Evolutionary conservation across 2,113 vertebrate genomes (phyloP), one percentile per base, ranked within the genome.

Genomic region (Calcarius ornatus): DNA sequence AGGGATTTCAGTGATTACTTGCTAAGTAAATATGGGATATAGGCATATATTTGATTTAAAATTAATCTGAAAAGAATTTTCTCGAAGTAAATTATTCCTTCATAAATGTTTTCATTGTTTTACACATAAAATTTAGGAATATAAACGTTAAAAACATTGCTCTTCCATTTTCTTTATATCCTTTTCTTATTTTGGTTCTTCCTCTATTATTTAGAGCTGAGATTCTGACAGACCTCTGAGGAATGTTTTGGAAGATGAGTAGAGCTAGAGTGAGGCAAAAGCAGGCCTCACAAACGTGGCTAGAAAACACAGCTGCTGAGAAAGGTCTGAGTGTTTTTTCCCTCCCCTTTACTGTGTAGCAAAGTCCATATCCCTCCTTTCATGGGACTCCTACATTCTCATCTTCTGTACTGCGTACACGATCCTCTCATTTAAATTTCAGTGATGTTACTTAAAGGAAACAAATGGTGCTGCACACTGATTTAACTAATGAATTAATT

Each of bases 401-500:
- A 22, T 50, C 35, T 72, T 73, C 60, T 64, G 95, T 75, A 72
- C 31, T 93, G 70, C 95, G 97, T 93, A 93, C 4, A 53, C 22
- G 35, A 83, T 66, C 72, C 42, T 90, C 81, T 97, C 78, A 96
- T 96, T 96, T 97, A 96, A 87, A 97, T 93, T 97, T 97, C 92
- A 94, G 69, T 66, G 88, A 78, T 81, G 91, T 75, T 94, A 76
- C 92, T 96, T 86, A 87, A 94, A 92, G 68, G 68, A 96, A 97
- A 94, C 78, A 95, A 97, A 94, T 89, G 37, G 43, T 69, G 12
- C 90, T 94, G 61, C 93, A 38, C 42, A 79, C 92, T 95, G 94
- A 97, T 97, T 97, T 95, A 97, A 93, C 86, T 94, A 97, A 97
- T 94, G 72, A 96, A 97, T 97, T 95, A 95, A 94, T 94, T 96